Conservation (phyloP, 2,888 invertebrate genomes). For the Scrobipalpa costella region DNA sequence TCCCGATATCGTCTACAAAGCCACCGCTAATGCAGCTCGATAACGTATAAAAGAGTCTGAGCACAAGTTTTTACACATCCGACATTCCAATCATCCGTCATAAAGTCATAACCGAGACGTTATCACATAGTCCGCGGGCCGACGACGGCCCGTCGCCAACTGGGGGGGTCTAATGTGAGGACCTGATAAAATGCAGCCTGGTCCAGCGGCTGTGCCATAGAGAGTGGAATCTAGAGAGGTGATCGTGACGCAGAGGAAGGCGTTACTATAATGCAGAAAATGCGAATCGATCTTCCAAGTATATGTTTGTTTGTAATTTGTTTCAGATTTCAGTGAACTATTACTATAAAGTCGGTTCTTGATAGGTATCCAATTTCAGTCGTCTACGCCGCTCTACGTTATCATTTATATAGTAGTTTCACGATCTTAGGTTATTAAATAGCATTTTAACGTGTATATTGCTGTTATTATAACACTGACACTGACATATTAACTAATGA, state of each 20-base stretch:
- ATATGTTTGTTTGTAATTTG: too few species aligned
- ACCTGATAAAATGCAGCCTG: slow-evolving; percentile 13
- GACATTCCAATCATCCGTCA: slow-evolving; percentile 33
- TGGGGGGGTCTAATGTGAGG: slow-evolving; percentile 11
- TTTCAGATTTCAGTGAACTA: too few species aligned
- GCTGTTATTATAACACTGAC: too few species aligned
- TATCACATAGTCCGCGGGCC: slow-evolving; percentile 49
- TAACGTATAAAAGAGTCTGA: slow-evolving; percentile 10
- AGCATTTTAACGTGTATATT: too few species aligned
- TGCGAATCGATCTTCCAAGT: too few species aligned
- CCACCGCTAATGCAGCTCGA: slow-evolving; percentile 18
- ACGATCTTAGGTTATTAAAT: too few species aligned
- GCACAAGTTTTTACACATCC: slow-evolving; percentile 34
- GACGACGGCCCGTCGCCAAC: slow-evolving; percentile 43
- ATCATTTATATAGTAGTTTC: too few species aligned
- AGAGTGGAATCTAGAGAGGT: background rate
- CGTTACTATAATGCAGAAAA: too few species aligned
- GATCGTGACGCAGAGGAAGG: background rate
- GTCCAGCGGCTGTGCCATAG: slow-evolving; percentile 30
- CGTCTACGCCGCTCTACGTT: too few species aligned
- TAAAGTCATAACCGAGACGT: slow-evolving; percentile 62
- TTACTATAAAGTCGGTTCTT: too few species aligned
- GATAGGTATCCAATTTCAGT: too few species aligned
- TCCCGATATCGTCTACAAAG: background rate
- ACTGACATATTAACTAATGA: too few species aligned